Base-by-base conservation (phyloP, 2,888 invertebrate species). In the Brassicogethes aeneus region DNA sequence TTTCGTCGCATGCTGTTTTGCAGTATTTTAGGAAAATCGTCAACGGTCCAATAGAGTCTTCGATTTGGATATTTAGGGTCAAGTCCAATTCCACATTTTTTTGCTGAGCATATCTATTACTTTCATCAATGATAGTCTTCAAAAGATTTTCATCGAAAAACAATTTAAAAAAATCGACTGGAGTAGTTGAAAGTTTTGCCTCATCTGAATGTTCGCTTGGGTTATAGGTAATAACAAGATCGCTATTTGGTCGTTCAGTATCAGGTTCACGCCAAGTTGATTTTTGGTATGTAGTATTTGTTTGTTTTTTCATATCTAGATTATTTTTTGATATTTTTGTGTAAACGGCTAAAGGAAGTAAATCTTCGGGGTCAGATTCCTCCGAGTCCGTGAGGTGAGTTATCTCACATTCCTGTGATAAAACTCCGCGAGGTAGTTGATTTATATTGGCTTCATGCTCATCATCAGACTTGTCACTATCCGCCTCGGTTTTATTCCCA, bases 71-170 rank as follows among this genome's bases (percentile, higher is more conserved):
- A 39, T 12, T 39, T 39, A 34, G 16, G 33, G 16, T 39, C 17
- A 13, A 41, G 36, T 17, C 36, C n/a, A 32, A 17, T 23, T n/a
- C 37, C 37, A 14, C 30, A 41, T n/a, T n/a, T n/a, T n/a, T n/a
- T n/a, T n/a, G n/a, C 31, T 37, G 3, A 8, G 40, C 41, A 37
- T 47, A 48, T 15, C 16, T n/a, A 30, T 44, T 45, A 14, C 35
- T 41, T 37, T 44, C 29, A 15, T 30, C 13, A 15, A 46, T 17
- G 16, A 41, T 46, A 14, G 10, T 38, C 2, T 32, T 8, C n/a
- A 43, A 10, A 7, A 45, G 3, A 17, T 36, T 17, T 14, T 48
- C 39, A 40, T 41, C 35, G 16, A 40, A 48, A 46, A 48, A 44
- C 7, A 46, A 41, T 12, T 34, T 29, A 29, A 41, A 41, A 16